Percentiles rank a stretch among this genome's conserved stretches.
phyloP scores from a whole-genome alignment of 2,888 invertebrate species.

The Cenopis cana region DNA sequence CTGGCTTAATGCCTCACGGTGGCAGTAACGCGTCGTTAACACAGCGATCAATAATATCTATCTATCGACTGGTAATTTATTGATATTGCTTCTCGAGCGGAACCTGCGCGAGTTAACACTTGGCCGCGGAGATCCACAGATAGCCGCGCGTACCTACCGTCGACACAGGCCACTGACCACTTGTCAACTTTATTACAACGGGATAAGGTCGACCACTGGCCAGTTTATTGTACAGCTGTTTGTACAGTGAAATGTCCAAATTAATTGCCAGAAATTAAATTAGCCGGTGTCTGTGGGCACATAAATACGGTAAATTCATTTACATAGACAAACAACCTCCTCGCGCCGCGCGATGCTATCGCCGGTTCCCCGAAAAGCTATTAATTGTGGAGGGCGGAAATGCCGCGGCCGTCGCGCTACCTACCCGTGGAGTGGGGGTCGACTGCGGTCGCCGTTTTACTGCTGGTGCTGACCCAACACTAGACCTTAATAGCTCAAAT shows the following conservation, averaged over 20 bases:
- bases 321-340: slow-evolving; percentile 30
- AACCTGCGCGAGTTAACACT: slow-evolving; percentile 5
- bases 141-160: background rate
- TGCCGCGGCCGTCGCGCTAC: background rate
- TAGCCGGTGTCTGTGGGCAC: slow-evolving; percentile 20
- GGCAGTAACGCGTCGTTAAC: slow-evolving; percentile 4
- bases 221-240: background rate
- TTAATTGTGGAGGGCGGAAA: slow-evolving; percentile 24
- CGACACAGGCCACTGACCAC: background rate
- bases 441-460: background rate
- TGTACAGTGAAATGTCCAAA: slow-evolving; percentile 11
- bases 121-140: background rate
- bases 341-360: slow-evolving; percentile 21
- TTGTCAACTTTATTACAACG: background rate
- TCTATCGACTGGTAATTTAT: slow-evolving; percentile 9
- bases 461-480: background rate
- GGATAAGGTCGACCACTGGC: background rate
- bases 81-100: slow-evolving; percentile 5
- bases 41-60: background rate
- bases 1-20: background rate
- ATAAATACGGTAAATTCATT: slow-evolving; percentile 33
- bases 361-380: slow-evolving; percentile 14
- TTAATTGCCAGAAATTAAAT: slow-evolving; percentile 39
- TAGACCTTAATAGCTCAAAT: background rate
- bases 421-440: background rate